Evolutionary conservation across 2,888 invertebrate genomes (phyloP), one percentile per base, ranked within the genome.

Genomic region (Nymphalis urticae): DNA sequence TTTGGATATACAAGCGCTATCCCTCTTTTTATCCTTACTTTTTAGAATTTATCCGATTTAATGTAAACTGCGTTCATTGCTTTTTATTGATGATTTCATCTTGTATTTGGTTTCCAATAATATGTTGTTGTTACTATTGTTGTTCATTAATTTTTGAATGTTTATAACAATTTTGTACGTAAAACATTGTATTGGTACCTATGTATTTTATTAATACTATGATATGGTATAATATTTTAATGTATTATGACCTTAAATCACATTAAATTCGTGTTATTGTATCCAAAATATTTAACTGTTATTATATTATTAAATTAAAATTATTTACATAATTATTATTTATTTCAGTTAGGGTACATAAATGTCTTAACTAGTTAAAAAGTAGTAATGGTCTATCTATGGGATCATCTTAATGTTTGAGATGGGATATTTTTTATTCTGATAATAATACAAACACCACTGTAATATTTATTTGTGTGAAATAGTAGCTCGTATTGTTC

Each of bases 91-190:
- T 77, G 21, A 21, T 80, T 64, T 74, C 82, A 5, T 21, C 77
- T 17, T 81, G 81, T 70, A 72, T 85, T 68, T 87, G 87, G 85
- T 76, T 78, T 68, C 87, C 87, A 68, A 50, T 83, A 42, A 61
- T 83, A 63, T 62, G 71, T 48, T 81, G 77, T 71, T 74, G 69
- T 64, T 83, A 79, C 68, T 50, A 75, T 17, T 82, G 77, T 73
- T 81, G 67, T 67, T 19, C 70, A 69, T 32, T 73, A 36, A 64
- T 73, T 67, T 80, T 73, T 68, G 70, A 70, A 65, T 75, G 73
- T 66, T 27, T 62, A 36, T 58, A 48, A 13, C 42, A 42, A 42
- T 13, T 13, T 42, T 42, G 42, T 42, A 13, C 10, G 4, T 42
- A 10, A 42, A 42, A 10, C 3, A 13, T 42, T 42, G 42, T 50